A percentile compares a stretch with the other conserved stretches of the same genome.
Evolutionary conservation across 2,797 vertebrate species (phyloP).

Genomic region (Aselliscus stoliczkanus): DNA sequence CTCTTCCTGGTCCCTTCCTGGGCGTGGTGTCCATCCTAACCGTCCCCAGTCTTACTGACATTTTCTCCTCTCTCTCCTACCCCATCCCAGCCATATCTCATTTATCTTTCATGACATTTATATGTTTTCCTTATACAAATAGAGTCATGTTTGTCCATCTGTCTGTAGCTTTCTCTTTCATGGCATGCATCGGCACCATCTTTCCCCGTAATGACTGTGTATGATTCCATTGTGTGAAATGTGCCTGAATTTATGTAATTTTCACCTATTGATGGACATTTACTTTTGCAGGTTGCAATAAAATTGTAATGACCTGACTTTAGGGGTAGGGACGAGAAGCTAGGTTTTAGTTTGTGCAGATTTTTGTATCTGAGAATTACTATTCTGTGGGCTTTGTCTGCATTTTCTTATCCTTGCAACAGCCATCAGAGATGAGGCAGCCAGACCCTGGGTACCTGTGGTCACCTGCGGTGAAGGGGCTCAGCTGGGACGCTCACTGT

Average conservation of each 20-base stretch:
- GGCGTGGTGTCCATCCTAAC: neutral
- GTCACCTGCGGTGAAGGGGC: neutral
- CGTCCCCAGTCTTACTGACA: neutral
- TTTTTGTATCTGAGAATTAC: neutral
- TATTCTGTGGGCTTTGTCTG: neutral
- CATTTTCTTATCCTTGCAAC: neutral
- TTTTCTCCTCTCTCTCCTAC: neutral
- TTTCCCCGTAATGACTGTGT: neutral
- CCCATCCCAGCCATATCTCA: neutral
- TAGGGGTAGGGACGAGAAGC: neutral
- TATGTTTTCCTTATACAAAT: neutral
- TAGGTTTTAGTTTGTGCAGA: neutral
- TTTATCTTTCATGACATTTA: neutral
- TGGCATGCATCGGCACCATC: neutral
- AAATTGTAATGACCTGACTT: neutral
- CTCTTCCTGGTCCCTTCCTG: neutral
- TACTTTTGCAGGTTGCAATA: neutral
- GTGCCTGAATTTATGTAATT: neutral
- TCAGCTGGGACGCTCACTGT: neutral
- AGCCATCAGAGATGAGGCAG: neutral
- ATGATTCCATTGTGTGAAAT: neutral
- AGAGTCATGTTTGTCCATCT: neutral
- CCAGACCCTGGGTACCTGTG: neutral
- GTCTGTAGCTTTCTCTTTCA: neutral
- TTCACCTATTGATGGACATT: neutral